Base-by-base conservation (phyloP, 2,888 invertebrate species). In the Synanthedon tipuliformis region DNA sequence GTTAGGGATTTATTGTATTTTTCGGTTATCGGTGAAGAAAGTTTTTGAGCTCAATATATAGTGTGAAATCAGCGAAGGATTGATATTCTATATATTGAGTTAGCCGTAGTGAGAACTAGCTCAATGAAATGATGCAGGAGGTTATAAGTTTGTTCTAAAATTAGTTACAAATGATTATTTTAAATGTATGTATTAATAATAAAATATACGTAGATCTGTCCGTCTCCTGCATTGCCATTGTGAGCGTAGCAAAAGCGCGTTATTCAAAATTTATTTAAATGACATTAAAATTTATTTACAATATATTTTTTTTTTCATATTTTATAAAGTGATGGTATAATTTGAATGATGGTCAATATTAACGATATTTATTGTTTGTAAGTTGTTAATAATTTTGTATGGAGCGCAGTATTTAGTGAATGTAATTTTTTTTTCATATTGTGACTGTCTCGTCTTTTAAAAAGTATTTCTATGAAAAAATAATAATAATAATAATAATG, bases 381-480 rank as follows among this genome's bases (percentile, higher is more conserved):
- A 80, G 79, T 85, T 83, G 82, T 85, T 78, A 74, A 74, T 81
- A 71, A 75, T 81, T 81, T 82, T 74, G 80, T 80, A 75, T 16
- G 49, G 75, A 75, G 69, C 23, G 74, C 76, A 78, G 78, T 81
- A 76, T 81, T 78, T 80, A 78, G 76, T 78, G 73, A 74, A 81
- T 76, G 77, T 71, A 75, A 76, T 68, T 74, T 77, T 77, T 49
- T 81, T 83, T 84, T 81, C 81, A 80, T 84, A 83, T 79, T 83
- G 81, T 80, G 84, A 85, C 80, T 80, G 78, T 82, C 76, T 76
- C 80, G 80, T 84, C 83, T 85, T 83, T 81, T 81, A 81, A 81
- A 23, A 82, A 85, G 78, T 85, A 86, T 86, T 86, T 85, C 80
- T 85, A 85, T 85, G 80, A 81, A 85, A 81, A 77, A 71, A n/a